phyloP scores from a whole-genome alignment of 1,140 invertebrate genomes.

The Drosophila lini region DNA sequence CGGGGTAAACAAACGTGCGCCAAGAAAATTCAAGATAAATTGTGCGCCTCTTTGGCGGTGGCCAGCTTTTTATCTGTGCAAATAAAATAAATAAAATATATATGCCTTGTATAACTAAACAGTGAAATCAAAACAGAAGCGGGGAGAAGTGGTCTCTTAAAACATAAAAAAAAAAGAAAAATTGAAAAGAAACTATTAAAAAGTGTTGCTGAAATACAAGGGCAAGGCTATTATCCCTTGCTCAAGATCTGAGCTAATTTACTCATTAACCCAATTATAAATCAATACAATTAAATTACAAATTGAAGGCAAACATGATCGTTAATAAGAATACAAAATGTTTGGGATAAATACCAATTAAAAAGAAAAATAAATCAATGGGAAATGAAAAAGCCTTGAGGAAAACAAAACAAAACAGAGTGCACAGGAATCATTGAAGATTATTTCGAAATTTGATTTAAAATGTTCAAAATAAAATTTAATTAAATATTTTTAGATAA shows the following conservation, averaged over 20 bases:
- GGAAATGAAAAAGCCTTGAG: background rate
- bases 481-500: background rate
- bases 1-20: conserved; percentile 50
- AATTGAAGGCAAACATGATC: background rate
- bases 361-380: background rate
- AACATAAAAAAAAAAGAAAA: background rate
- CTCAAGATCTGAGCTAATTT: conserved; percentile 6
- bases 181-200: background rate
- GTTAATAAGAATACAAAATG: background rate
- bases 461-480: background rate
- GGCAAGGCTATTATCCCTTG: background rate
- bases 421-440: background rate
- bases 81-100: conserved; percentile 50
- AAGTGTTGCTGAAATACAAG: conserved; percentile 15
- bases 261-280: background rate
- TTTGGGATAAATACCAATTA: background rate
- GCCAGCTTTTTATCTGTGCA: conserved; percentile 49
- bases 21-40: conserved; percentile 48
- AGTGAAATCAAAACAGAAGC: conserved; percentile 38
- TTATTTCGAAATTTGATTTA: background rate
- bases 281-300: conserved; percentile 15
- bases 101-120: conserved; percentile 12
- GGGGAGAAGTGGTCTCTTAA: background rate
- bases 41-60: conserved; percentile 21
- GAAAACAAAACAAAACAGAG: background rate